Evolutionary conservation across 53 echinoderm and acorn worm species (phyloP).

Genomic region (Hippasteria phrygiana): DNA sequence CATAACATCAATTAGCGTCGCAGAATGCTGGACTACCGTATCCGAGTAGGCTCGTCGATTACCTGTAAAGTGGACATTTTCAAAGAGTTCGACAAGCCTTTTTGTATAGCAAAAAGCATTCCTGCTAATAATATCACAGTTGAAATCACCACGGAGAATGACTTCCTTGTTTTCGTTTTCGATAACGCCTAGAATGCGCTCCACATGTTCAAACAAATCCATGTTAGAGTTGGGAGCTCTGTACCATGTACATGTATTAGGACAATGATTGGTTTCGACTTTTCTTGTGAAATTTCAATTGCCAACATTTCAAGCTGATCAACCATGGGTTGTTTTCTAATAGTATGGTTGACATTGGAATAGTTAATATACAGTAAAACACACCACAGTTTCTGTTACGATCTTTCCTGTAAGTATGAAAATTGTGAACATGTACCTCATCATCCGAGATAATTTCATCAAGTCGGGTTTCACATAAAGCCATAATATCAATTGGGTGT

Average conservation of each 20-base stretch:
- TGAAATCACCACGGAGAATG: constrained; percentile 16
- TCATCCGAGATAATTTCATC: not conserved
- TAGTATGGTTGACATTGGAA: not conserved
- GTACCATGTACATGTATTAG: constrained; percentile 23
- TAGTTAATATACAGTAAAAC: not conserved
- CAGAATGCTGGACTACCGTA: not conserved
- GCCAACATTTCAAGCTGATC: not conserved
- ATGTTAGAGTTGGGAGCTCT: constrained; percentile 28
- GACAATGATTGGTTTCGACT: constrained; percentile 16
- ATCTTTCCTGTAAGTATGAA: not conserved
- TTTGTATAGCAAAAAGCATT: constrained; percentile 1
- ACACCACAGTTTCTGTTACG: constrained; percentile 14
- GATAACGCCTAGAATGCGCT: not conserved
- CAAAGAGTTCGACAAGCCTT: not conserved
- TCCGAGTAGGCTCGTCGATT: constrained; percentile 11
- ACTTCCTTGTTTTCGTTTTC: constrained; percentile 28
- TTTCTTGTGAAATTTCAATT: not conserved
- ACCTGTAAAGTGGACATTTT: constrained; percentile 4
- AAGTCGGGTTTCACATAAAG: constrained; percentile 17
- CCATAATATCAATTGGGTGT: not conserved
- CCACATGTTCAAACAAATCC: constrained; percentile 31
- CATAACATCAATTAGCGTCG: constrained; percentile 1
- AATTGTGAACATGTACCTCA: not conserved
- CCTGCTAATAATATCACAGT: not conserved
- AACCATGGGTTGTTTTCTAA: not conserved